Conservation (phyloP, 2,888 invertebrate genomes). For the Tolmerus cingulatus region DNA sequence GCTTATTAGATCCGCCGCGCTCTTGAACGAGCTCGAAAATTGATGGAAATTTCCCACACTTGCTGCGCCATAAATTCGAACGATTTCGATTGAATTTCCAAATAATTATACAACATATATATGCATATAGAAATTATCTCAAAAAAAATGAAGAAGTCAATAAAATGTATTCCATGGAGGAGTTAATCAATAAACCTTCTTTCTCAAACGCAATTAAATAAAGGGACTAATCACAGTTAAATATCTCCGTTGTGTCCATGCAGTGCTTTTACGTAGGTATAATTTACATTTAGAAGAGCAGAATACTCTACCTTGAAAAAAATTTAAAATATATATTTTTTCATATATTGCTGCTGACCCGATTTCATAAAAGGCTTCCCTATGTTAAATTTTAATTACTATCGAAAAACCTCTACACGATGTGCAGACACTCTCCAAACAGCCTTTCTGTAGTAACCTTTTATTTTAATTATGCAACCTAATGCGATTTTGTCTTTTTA, state of each 20-base stretch:
- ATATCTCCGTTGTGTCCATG: too few relatives aligned
- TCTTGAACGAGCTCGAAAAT: not conserved
- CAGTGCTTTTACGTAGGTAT: too few relatives aligned
- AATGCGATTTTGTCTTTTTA: not conserved
- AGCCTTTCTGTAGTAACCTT: not conserved
- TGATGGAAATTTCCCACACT: not conserved
- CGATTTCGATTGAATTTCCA: not conserved
- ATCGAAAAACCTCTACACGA: not conserved
- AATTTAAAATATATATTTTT: too few relatives aligned
- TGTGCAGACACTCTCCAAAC: not conserved
- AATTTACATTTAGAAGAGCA: too few relatives aligned
- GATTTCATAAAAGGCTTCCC: not conserved
- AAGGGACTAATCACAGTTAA: not conserved
- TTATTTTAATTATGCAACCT: not conserved
- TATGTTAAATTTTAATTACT: not conserved
- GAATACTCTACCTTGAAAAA: too few relatives aligned
- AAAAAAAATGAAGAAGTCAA: not conserved
- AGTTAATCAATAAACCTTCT: not conserved
- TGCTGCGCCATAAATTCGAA: not conserved
- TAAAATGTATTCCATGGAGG: not conserved
- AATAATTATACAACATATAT: not conserved
- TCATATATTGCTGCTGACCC: not conserved
- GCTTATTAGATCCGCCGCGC: not conserved
- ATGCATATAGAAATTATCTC: not conserved
- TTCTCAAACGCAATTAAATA: not conserved